phyloP scores from a whole-genome alignment of 37 sponge, comb jelly and placozoan genomes.

The Ephydatia muelleri region DNA sequence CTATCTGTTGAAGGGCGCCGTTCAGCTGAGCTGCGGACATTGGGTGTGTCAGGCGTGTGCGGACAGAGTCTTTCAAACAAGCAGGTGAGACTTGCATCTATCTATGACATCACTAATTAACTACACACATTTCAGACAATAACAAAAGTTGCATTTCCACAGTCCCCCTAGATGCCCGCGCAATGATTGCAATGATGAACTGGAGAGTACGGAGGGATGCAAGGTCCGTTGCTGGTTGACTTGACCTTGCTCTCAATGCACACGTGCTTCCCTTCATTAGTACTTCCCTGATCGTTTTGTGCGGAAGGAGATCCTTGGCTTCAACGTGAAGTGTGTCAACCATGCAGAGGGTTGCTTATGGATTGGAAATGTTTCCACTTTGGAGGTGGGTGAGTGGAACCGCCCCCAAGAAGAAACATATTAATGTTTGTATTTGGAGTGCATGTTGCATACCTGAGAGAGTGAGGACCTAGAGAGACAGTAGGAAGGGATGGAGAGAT shows the following conservation, averaged over 20 bases:
- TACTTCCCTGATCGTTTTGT: slow-evolving; percentile 73
- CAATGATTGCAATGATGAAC: slow-evolving; percentile 34
- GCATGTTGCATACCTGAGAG: no score
- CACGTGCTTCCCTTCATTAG: slow-evolving; percentile 15
- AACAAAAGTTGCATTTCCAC: background rate
- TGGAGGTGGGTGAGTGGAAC: background rate
- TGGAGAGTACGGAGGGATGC: slow-evolving; percentile 18
- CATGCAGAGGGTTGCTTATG: slow-evolving; percentile 33
- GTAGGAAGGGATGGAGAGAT: no score
- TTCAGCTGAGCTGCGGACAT: slow-evolving; percentile 73
- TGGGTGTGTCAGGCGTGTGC: slow-evolving; percentile 64
- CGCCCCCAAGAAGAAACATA: no score
- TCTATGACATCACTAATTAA: background rate
- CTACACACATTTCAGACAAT: background rate
- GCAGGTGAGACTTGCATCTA: background rate
- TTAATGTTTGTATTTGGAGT: no score
- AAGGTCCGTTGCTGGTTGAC: background rate
- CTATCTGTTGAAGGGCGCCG: slow-evolving; percentile 52
- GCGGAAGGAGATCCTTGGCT: slow-evolving; percentile 23
- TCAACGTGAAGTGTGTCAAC: slow-evolving; percentile 29
- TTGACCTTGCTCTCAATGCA: no score
- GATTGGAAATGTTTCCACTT: slow-evolving; percentile 29
- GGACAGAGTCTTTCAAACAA: slow-evolving; percentile 16
- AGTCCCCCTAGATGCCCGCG: slow-evolving; percentile 16
- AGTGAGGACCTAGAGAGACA: no score